Evolutionary conservation across 1,140 invertebrate genomes (phyloP).

Genomic region (Manduca sexta): DNA sequence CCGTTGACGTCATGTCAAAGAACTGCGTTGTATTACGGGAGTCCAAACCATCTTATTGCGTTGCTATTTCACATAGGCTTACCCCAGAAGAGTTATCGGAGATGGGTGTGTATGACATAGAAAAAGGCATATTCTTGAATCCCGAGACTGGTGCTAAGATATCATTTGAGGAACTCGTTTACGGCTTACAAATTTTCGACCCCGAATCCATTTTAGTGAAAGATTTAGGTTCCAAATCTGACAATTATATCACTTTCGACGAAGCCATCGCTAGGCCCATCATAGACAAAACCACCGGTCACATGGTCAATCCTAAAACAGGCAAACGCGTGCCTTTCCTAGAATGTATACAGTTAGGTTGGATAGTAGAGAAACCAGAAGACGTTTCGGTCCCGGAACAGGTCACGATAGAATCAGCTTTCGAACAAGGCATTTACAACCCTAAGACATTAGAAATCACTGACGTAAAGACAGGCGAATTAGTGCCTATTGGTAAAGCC

Average conservation of each 20-base stretch:
- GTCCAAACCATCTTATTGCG: conserved; percentile 44
- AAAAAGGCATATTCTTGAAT: conserved; percentile 84
- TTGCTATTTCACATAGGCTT: conserved; percentile 73
- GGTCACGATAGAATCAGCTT: conserved; percentile 77
- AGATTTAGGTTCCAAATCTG: conserved; percentile 79
- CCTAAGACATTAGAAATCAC: conserved; percentile 77
- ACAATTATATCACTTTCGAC: conserved; percentile 80
- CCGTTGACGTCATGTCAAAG: conserved; percentile 74
- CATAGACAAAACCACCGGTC: conserved; percentile 83
- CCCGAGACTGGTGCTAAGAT: conserved; percentile 82
- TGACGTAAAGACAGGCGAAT: conserved; percentile 76
- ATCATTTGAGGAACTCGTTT: conserved; percentile 85
- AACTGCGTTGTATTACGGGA: conserved; percentile 59
- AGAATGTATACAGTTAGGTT: conserved; percentile 84
- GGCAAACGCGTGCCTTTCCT: conserved; percentile 88
- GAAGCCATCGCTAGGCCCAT: conserved; percentile 83
- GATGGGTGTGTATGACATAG: conserved; percentile 83
- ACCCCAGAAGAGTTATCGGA: conserved; percentile 80
- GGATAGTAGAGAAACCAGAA: conserved; percentile 79
- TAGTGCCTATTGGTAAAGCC: conserved; percentile 80
- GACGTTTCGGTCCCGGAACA: conserved; percentile 60
- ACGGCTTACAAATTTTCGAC: conserved; percentile 83
- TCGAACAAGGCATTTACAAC: conserved; percentile 79
- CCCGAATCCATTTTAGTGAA: conserved; percentile 85
- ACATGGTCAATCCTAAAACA: conserved; percentile 88